Evolutionary conservation across 2,113 vertebrate species (phyloP).

Genomic region (Vidua chalybeata): DNA sequence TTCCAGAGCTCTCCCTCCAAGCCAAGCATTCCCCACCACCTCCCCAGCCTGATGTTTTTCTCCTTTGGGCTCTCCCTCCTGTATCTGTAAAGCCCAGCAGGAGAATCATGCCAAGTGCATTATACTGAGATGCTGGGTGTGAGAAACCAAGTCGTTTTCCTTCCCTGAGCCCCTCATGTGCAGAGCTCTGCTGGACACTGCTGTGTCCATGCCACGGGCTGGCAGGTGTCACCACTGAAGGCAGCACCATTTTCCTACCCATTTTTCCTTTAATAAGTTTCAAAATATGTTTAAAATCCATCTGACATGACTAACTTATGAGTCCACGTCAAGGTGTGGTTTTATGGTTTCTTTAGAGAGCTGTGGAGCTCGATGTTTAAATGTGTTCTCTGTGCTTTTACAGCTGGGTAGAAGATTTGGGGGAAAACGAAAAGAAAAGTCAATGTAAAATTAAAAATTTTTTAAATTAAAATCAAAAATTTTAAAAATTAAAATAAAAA

Average conservation of each 20-base stretch:
- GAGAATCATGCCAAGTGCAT: neutral
- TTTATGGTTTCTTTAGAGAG: neutral
- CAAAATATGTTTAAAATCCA: neutral
- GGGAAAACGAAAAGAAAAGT: neutral
- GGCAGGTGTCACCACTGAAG: slow-evolving; percentile 3
- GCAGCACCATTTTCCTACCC: neutral
- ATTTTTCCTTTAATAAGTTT: neutral
- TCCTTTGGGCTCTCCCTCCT: neutral
- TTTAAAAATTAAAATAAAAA: too few species aligned
- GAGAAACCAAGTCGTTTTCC: neutral
- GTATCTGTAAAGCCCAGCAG: neutral
- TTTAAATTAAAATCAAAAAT: too few species aligned
- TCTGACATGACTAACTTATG: neutral
- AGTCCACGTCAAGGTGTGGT: neutral
- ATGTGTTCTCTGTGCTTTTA: neutral
- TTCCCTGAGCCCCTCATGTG: neutral
- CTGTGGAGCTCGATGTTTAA: neutral
- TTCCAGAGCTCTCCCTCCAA: neutral
- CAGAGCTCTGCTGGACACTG: neutral
- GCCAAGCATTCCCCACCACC: neutral
- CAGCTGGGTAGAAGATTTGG: neutral
- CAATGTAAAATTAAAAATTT: neutral
- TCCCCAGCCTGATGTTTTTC: neutral
- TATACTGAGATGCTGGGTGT: neutral
- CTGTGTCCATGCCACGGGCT: neutral